Conservation (phyloP, 92 coral and sea anemone genomes). For the Phenganax stokvisi region DNA sequence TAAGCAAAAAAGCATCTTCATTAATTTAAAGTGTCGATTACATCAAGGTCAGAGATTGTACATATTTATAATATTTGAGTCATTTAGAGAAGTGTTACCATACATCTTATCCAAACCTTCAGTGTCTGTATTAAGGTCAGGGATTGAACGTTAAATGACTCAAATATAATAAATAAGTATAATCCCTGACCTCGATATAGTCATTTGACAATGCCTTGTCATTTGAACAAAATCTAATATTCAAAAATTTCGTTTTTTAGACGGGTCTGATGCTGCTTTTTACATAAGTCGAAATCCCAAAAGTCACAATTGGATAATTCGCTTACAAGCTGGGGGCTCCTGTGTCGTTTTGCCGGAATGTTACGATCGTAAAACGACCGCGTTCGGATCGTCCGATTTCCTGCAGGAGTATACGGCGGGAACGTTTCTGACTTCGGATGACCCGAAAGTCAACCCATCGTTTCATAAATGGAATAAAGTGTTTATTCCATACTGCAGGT, state of each 20-base stretch:
- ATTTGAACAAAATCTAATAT: background rate
- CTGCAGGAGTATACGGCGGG: constrained; percentile 67
- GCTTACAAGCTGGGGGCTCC: constrained; percentile 97
- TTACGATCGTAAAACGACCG: constrained; percentile 66
- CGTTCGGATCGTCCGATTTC: constrained; percentile 73
- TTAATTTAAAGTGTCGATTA: too few species aligned
- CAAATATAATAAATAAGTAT: too few species aligned
- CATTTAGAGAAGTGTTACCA: background rate
- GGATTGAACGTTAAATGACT: background rate
- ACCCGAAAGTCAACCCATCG: constrained; percentile 83
- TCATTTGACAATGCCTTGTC: too few species aligned
- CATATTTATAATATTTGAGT: background rate
- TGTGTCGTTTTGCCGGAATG: constrained; percentile 67
- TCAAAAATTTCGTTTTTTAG: constrained; percentile 39
- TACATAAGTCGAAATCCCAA: constrained; percentile 74
- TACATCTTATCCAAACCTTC: background rate
- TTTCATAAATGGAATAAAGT: constrained; percentile 97
- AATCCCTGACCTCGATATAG: too few species aligned
- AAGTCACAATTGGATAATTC: constrained; percentile 81
- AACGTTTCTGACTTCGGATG: constrained; percentile 79
- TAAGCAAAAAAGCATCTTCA: too few species aligned
- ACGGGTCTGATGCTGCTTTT: constrained; percentile 92
- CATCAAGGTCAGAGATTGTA: too few species aligned
- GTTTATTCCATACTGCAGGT: constrained; percentile 96
- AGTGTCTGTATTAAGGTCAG: background rate